Percentiles rank a stretch among this genome's conserved stretches.
Evolutionary conservation across 2,797 vertebrate genomes (phyloP).

Genomic region (Anas capensis): DNA sequence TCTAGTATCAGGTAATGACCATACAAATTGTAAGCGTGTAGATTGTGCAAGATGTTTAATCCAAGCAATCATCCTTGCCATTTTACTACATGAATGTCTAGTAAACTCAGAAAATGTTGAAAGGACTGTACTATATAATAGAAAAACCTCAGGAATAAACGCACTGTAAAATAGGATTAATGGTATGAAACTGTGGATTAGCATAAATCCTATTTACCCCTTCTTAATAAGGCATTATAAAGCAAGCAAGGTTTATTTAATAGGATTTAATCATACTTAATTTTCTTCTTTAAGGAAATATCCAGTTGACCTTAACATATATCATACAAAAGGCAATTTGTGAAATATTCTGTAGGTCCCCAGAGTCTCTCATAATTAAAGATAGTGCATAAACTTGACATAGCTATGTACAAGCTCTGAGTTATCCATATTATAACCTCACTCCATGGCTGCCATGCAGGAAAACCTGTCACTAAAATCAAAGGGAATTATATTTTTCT

Average conservation of each 20-base stretch:
- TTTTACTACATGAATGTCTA: slow-evolving; percentile 51
- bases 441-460: background rate
- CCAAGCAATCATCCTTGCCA: slow-evolving; percentile 28
- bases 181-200: slow-evolving; percentile 63
- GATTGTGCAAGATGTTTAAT: slow-evolving; percentile 32
- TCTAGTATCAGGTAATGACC: slow-evolving; percentile 53
- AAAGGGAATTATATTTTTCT: background rate
- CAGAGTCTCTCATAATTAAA: background rate
- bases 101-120: slow-evolving; percentile 28
- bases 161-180: slow-evolving; percentile 59
- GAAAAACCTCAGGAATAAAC: slow-evolving; percentile 43
- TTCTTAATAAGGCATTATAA: slow-evolving; percentile 67
- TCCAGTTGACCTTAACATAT: slow-evolving; percentile 21
- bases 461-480: background rate
- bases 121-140: slow-evolving; percentile 20
- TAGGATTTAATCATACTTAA: slow-evolving; percentile 49
- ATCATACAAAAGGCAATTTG: background rate
- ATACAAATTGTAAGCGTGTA: slow-evolving; percentile 60
- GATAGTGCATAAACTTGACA: background rate
- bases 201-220: slow-evolving; percentile 62
- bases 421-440: background rate
- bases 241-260: slow-evolving; percentile 49
- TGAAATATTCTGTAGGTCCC: background rate
- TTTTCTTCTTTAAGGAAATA: slow-evolving; percentile 43
- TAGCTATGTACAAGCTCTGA: background rate